Evolutionary conservation across 2,797 vertebrate species (phyloP).

Genomic region (Hephaestus fuliginosus): DNA sequence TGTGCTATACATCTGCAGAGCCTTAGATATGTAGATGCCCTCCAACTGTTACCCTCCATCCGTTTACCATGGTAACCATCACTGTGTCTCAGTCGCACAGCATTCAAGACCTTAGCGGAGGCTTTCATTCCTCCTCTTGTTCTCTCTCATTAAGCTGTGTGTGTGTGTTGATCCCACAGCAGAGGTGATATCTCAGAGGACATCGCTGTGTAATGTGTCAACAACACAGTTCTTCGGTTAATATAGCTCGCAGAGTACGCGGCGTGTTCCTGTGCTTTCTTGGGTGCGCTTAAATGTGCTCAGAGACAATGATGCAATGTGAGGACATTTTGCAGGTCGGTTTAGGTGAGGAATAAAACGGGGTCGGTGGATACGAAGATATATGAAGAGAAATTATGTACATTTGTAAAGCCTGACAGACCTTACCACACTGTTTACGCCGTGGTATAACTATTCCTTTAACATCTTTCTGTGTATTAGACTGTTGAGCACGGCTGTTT

Average conservation of each 20-base stretch:
- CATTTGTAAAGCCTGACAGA: not conserved
- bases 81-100: slow-evolving; percentile 26
- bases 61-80: slow-evolving; percentile 62
- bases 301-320: not conserved
- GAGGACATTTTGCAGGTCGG: not conserved
- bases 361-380: not conserved
- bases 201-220: slow-evolving; percentile 21
- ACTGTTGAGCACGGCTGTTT: not conserved
- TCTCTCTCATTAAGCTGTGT: slow-evolving; percentile 8
- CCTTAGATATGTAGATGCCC: slow-evolving; percentile 10
- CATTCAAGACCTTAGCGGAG: not conserved
- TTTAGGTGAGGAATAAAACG: not conserved
- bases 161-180: slow-evolving; percentile 41
- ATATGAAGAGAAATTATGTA: not conserved
- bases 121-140: slow-evolving; percentile 12
- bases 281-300: not conserved
- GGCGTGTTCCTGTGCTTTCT: not conserved
- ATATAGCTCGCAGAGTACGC: not conserved
- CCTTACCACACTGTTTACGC: not conserved
- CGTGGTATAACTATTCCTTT: not conserved
- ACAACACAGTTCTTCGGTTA: not conserved
- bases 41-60: slow-evolving; percentile 16
- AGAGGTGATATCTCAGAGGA: slow-evolving; percentile 18
- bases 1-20: not conserved
- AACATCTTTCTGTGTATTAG: not conserved